Base-by-base conservation (phyloP, 2,888 invertebrate species). In the Callinectes sapidus region DNA sequence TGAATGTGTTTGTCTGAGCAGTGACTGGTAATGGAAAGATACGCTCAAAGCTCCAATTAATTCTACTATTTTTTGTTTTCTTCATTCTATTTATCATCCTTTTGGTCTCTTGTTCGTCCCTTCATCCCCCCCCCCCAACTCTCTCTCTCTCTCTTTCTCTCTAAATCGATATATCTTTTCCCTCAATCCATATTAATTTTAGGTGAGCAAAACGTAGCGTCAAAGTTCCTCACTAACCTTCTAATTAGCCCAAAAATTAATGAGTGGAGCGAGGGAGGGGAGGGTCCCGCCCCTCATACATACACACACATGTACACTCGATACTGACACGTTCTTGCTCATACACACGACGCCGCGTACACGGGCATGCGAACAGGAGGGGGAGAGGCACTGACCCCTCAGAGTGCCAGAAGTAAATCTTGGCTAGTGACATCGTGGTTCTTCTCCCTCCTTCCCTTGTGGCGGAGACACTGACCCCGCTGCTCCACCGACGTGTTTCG, bases 331-430 rank as follows among this genome's bases (percentile, higher is more conserved):
- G 71, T 28, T n/a, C 71, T 71, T n/a, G 10, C 71, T 28, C 71
- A 71, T n/a, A 28, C 28, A 71, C 71, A 71, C 28, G 10, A 28
- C 71, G 71, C n/a, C 71, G 71, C 71, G 71, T 81, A 81, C 81
- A 81, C 32, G 81, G 81, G 81, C 81, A 81, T 81, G 81, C 81
- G 81, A 81, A 81, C 81, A 81, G 81, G 81, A 81, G 32, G 61
- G 61, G 18, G 35, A 54, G 55, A 88, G 88, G 88, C 88, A 88
- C 54, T 88, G 88, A 88, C 88, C 88, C 54, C 88, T 14, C 61
- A 89, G 89, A 89, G 89, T 89, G 66, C 89, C 89, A 89, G 66
- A 66, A 66, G 71, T 66, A 89, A 89, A 89, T 89, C 66, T 66
- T 35, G 18, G 66, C 89, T 35, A 39, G 88, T 61, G 89, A 89